Percentiles rank a stretch among this genome's conserved stretches.
Evolutionary conservation across 2,113 vertebrate genomes (phyloP).

Genomic region (Arothron firmamentum): DNA sequence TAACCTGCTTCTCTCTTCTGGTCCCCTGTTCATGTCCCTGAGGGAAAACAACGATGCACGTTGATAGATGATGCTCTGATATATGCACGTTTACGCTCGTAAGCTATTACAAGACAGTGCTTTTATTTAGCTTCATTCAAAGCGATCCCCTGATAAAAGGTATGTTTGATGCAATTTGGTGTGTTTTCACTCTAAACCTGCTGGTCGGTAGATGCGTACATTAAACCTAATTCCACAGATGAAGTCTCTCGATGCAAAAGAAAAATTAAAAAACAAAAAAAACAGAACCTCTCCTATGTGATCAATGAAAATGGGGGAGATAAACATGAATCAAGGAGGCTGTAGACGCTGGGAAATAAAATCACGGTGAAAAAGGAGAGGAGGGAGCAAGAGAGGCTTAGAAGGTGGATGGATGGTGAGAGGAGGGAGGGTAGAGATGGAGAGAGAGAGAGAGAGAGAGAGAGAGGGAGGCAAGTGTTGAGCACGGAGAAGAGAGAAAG

Average conservation of each 20-base stretch:
- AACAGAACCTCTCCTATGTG: conserved; percentile 8
- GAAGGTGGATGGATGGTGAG: conserved; percentile 66
- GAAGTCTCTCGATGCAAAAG: conserved; percentile 29
- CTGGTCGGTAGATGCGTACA: neutral
- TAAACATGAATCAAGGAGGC: conserved; percentile 67
- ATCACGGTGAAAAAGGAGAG: conserved; percentile 66
- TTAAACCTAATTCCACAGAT: conserved; percentile 49
- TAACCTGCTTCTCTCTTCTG: conserved; percentile 49
- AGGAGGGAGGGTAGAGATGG: neutral
- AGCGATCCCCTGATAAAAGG: conserved; percentile 6
- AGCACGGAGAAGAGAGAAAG: conserved; percentile 61
- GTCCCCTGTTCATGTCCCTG: conserved; percentile 56
- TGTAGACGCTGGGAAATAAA: conserved; percentile 53
- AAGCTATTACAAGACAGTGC: neutral
- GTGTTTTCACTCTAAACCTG: neutral
- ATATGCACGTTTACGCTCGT: neutral
- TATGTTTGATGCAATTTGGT: conserved; percentile 1
- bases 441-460: conserved; percentile 20
- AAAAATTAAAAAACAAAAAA: conserved; percentile 27
- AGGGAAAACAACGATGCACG: conserved; percentile 45
- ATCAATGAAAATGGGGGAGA: conserved; percentile 58
- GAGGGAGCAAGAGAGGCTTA: conserved; percentile 53
- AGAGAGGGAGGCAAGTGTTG: conserved; percentile 32
- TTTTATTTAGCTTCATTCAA: conserved; percentile 14
- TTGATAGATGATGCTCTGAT: conserved; percentile 40